Evolutionary conservation across 2,888 invertebrate species (phyloP).

Genomic region (Campoplex capitator): DNA sequence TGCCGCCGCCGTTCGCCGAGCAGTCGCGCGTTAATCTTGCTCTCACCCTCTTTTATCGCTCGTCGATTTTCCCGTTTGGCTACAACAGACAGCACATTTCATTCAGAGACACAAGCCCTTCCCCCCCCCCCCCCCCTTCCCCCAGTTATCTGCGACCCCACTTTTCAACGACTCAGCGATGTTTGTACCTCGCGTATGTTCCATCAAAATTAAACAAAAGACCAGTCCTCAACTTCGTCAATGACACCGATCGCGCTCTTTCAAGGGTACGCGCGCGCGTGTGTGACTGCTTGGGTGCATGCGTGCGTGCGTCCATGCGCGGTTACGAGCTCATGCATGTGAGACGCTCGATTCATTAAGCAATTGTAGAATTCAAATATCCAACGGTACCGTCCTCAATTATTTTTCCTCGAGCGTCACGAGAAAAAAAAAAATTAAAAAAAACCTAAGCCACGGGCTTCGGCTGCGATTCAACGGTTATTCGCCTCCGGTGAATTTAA

Average conservation of each 20-base stretch:
- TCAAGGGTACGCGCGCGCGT: not conserved
- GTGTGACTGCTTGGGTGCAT: not conserved
- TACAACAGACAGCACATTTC: slow-evolving; percentile 84
- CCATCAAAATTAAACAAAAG: not conserved
- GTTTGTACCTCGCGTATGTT: not conserved
- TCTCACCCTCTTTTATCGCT: slow-evolving; percentile 78
- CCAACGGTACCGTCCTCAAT: not conserved
- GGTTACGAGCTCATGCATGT: not conserved
- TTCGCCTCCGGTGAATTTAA: not conserved
- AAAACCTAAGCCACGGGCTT: not conserved
- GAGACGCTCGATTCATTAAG: not conserved
- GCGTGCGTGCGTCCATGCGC: not conserved
- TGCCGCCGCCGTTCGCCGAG: slow-evolving; percentile 67
- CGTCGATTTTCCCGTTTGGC: slow-evolving; percentile 83
- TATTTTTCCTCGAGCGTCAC: not conserved
- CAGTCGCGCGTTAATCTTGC: slow-evolving; percentile 80
- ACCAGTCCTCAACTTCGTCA: too few relatives aligned
- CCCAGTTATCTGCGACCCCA: not conserved
- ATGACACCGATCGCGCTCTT: not conserved
- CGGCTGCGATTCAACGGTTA: not conserved
- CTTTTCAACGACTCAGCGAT: not conserved
- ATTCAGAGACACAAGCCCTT: slow-evolving; percentile 78
- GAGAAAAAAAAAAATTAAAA: not conserved
- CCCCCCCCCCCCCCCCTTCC: slow-evolving; percentile 49
- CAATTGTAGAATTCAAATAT: not conserved